These are phyloP conservation scores for Dicaeum eximium DNA, from an alignment of 2,113 vertebrate species.

Conservation along the genomic window DNA sequence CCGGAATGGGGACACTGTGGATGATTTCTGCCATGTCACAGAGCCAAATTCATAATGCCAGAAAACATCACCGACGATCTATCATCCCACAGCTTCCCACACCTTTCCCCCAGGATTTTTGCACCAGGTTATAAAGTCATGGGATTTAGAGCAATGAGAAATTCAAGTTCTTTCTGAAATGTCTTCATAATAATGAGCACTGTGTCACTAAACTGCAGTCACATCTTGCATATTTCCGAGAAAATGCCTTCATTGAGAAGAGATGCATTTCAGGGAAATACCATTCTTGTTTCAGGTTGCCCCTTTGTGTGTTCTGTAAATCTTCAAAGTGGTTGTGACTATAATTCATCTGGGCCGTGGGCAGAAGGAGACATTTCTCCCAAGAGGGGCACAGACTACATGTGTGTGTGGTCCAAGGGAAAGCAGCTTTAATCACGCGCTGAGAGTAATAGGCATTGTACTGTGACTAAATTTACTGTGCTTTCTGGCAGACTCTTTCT, in stretches of 20 bases:
- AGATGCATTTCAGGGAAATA: constrained; percentile 29
- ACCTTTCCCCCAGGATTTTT: not conserved
- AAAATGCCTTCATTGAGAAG: constrained; percentile 41
- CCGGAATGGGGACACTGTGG: not conserved
- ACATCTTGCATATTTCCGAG: not conserved
- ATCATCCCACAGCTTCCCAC: not conserved
- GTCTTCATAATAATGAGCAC: not conserved
- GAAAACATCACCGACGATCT: not conserved
- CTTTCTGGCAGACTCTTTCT: constrained; percentile 34
- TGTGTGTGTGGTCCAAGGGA: constrained; percentile 61
- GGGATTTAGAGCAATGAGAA: not conserved
- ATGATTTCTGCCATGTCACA: not conserved
- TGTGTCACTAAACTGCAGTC: not conserved
- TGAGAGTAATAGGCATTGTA: constrained; percentile 54
- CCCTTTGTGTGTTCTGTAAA: constrained; percentile 46
- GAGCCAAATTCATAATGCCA: not conserved
- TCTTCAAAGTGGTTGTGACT: constrained; percentile 50
- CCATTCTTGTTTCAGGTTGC: constrained; percentile 35
- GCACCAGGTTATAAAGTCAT: not conserved
- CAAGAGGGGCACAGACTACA: constrained; percentile 18
- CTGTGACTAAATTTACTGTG: constrained; percentile 57
- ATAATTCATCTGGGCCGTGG: constrained; percentile 41
- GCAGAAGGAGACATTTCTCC: constrained; percentile 50
- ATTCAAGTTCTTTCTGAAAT: not conserved
- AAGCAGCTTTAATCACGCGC: constrained; percentile 42